Evolutionary conservation across 2,797 vertebrate genomes (phyloP), one percentile per base, ranked within the genome.

Genomic region (Darevskia mixta): DNA sequence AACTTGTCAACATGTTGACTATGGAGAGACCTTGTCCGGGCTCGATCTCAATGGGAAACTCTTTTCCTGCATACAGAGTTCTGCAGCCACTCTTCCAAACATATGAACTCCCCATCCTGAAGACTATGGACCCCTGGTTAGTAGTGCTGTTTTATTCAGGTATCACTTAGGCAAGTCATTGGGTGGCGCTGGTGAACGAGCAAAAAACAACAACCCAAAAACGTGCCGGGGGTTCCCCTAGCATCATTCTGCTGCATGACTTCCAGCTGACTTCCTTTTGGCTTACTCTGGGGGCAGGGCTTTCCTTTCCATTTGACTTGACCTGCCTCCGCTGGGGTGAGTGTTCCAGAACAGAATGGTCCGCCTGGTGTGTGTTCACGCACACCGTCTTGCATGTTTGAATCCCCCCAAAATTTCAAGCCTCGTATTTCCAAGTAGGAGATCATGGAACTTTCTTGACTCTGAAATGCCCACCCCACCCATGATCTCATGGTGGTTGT

Each of bases 121-220:
- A 88, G 38, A 79, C 61, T 82, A 41, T 71, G 84, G 69, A 87
- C 43, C 25, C 78, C 41, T 90, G 72, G 8, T 78, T 89, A 86
- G 80, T 78, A 72, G 58, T 83, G 76, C 45, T 90, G 23, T 90
- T 85, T 92, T 76, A 20, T 84, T 15, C 80, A 83, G 76, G 41
- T 83, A 64, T 80, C 58, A 25, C 84, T 91, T 11, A 80, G 82
- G 79, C 15, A 32, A 86, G 27, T 87, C 64, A 71, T 38, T 73
- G 0, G 1, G 20, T 88, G 80, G 20, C n/a, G 72, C n/a, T 29
- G 73, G 13, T 83, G 58, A 80, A 85, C 86, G 35, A 38, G 27
- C 41, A 69, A 61, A 64, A 67, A 38, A 3, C 13, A 55, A 15
- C 7, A 43, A 87, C 71, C 3, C 45, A 3, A 13, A 13, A 49